A percentile compares a stretch with the other conserved stretches of the same genome.
Evolutionary conservation across 1,140 invertebrate species (phyloP).

Genomic region (Condylostylus longicornis): DNA sequence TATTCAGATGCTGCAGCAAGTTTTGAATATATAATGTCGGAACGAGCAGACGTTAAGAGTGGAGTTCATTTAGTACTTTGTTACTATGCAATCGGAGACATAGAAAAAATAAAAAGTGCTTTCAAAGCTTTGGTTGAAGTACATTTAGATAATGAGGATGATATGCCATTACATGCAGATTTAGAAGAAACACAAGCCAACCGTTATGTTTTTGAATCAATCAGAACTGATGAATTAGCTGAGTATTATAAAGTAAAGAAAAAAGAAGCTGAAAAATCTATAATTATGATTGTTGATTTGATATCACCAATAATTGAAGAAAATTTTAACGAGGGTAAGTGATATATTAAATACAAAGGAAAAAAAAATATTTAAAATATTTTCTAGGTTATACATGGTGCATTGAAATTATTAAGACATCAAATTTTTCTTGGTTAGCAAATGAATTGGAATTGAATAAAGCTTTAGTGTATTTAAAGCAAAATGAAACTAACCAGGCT

Average conservation of each 20-base stretch:
- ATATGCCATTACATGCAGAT: conserved; percentile 40
- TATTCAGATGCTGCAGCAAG: conserved; percentile 89
- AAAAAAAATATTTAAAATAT: conserved; percentile 4
- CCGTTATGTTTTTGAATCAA: conserved; percentile 48
- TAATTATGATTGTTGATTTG: conserved; percentile 80
- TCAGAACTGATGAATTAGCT: conserved; percentile 65
- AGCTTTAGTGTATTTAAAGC: conserved; percentile 75
- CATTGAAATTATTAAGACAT: conserved; percentile 65
- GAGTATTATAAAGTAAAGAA: conserved; percentile 59
- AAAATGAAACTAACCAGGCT: conserved; percentile 65
- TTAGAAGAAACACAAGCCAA: conserved; percentile 14
- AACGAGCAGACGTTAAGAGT: conserved; percentile 76
- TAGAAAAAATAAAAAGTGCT: conserved; percentile 84
- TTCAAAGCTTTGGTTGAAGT: conserved; percentile 85
- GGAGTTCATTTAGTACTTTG: conserved; percentile 86
- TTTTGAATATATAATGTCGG: conserved; percentile 96
- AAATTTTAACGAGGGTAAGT: conserved; percentile 53
- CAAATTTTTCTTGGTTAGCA: conserved; percentile 56
- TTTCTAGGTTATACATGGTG: conserved; percentile 53
- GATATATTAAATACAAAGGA: conserved; percentile 23
- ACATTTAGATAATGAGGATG: conserved; percentile 67
- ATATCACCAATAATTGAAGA: conserved; percentile 76
- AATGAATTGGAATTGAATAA: conserved; percentile 89
- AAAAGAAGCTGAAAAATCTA: conserved; percentile 66
- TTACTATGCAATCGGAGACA: conserved; percentile 83